phyloP scores from a whole-genome alignment of 2,797 vertebrate species.

The Cryptoblepharus egeriae region DNA sequence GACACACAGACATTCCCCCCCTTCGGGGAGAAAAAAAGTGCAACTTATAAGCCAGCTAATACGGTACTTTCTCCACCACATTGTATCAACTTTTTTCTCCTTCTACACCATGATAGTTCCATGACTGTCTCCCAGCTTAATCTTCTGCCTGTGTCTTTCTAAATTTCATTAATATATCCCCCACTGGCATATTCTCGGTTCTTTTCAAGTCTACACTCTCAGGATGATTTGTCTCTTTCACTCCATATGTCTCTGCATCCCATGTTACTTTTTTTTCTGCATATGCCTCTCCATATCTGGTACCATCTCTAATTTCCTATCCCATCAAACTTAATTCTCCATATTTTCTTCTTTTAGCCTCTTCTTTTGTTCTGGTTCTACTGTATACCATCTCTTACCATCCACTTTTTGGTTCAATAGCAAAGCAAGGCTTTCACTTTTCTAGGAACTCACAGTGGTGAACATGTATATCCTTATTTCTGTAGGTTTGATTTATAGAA shows the following conservation, averaged over 20 bases:
- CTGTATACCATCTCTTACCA: too few relatives aligned
- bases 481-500: neutral
- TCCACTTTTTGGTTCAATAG: too few relatives aligned
- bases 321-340: neutral
- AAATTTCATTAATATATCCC: too few relatives aligned
- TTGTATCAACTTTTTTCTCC: neutral
- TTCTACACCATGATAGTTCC: neutral
- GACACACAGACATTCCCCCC: too few relatives aligned
- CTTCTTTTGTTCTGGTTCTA: neutral
- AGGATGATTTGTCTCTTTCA: neutral
- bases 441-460: too few relatives aligned
- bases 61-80: neutral
- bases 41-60: too few relatives aligned
- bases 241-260: neutral
- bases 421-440: too few relatives aligned
- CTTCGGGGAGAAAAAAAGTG: too few relatives aligned
- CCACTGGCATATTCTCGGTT: neutral
- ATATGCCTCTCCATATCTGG: neutral
- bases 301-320: too few relatives aligned
- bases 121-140: neutral
- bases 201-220: neutral
- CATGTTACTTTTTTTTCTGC: neutral
- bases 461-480: too few relatives aligned
- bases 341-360: neutral
- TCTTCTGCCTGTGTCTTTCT: neutral